Evolutionary conservation across 2,113 vertebrate genomes (phyloP), one percentile per base, ranked within the genome.

Genomic region (Mobula birostris): DNA sequence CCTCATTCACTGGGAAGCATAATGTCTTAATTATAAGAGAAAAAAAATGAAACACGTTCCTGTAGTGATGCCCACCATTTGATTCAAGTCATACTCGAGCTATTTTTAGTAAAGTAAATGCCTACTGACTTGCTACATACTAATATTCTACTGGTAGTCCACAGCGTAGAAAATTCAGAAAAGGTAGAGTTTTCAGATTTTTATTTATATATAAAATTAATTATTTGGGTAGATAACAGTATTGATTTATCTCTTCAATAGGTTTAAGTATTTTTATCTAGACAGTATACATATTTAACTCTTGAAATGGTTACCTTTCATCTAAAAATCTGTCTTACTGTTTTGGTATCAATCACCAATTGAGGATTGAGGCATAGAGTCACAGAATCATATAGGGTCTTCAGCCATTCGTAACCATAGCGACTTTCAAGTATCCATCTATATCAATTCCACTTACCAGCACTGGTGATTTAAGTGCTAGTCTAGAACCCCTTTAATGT

Each of bases 21-120:
- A 40, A 93, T 93, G 91, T 74, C 91, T 76, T 93, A 93, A 93
- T 74, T 93, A 93, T 93, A 76, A 93, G 14, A 56, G 17, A 93
- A 74, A 93, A 74, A 93, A 8, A 74, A 40, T 74, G 36, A 56
- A 74, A 76, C 48, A 32, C 74, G 19, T 74, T 93, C 91, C 91
- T 74, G 68, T 93, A 56, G 70, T 19, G 40, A 74, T 74, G 68
- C 40, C 32, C 24, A 40, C 91, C 40, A 40, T 93, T 76, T 12
- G 5, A 74, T 74, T 74, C 91, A 12, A 24, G 70, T 74, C 91
- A 74, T 12, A 9, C 72, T 1, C 6, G n/a, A 32, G n/a, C 61
- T 93, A 74, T 74, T 93, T 93, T 93, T 72, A 74, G 91, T 74
- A 56, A 76, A 93, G 32, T 76, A 56, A 93, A 93, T 93, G 91